A percentile compares a stretch with the other conserved stretches of the same genome.
These are phyloP conservation scores for Choreutis nemorana DNA, from an alignment of 2,888 invertebrate species.

Conservation along the genomic window DNA sequence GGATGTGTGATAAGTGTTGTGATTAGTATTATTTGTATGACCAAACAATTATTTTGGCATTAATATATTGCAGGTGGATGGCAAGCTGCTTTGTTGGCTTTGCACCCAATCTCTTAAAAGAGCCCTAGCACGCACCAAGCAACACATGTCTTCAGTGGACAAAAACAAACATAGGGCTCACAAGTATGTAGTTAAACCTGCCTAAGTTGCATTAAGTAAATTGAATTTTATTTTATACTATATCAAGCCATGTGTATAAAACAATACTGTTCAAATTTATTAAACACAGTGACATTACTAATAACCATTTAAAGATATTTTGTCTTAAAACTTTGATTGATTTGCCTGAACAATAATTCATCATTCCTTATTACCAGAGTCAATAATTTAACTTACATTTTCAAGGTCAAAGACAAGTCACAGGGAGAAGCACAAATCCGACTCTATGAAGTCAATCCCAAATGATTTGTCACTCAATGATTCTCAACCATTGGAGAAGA, in stretches of 20 bases:
- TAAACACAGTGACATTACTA: background rate
- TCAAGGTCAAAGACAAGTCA: slow-evolving; percentile 72
- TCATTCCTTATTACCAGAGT: background rate
- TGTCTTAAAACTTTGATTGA: background rate
- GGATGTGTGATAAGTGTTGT: too few relatives aligned
- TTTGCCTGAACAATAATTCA: background rate
- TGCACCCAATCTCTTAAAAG: slow-evolving; percentile 93
- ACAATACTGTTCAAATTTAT: background rate
- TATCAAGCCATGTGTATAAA: background rate
- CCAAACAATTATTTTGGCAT: slow-evolving; percentile 4
- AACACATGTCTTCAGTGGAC: slow-evolving; percentile 71
- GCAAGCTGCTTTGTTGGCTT: slow-evolving; percentile 94
- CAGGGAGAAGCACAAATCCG: slow-evolving; percentile 73
- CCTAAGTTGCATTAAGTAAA: background rate
- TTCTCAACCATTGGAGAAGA: slow-evolving; percentile 50
- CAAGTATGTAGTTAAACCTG: slow-evolving; percentile 50
- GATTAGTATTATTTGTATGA: too few relatives aligned
- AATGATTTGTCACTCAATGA: slow-evolving; percentile 40
- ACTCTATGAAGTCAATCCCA: slow-evolving; percentile 58
- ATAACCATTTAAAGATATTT: background rate
- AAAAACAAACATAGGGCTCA: slow-evolving; percentile 64
- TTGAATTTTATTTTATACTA: background rate
- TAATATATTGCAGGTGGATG: slow-evolving; percentile 90
- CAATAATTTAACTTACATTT: slow-evolving; percentile 10
- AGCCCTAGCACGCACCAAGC: slow-evolving; percentile 90